Evolutionary conservation across 2,888 invertebrate species (phyloP), one percentile per base, ranked within the genome.

Genomic region (Bimastos eiseni): DNA sequence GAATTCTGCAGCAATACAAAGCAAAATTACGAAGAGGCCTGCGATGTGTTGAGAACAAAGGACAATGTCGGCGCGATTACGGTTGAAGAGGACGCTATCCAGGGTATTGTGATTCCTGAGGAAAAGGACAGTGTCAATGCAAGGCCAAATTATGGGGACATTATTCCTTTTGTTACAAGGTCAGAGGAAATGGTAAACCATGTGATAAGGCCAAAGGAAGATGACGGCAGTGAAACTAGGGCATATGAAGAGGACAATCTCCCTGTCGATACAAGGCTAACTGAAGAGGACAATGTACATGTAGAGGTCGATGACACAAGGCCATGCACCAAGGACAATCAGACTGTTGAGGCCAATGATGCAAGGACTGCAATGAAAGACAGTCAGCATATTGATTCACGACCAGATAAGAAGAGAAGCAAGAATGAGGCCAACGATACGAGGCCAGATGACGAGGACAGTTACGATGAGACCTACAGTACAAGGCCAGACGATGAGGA

Each of bases 221-320:
- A 70, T 8, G 70, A 70, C 13, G 70, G 8, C 11, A 70, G n/a
- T n/a, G n/a, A n/a, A 17, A 70, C 70, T n/a, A 70, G 3, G 17
- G 30, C n/a, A n/a, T 30, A n/a, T n/a, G 70, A 30, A n/a, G n/a
- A 70, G 70, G 70, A 70, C n/a, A 70, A 70, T 70, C 70, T 70
- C 70, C 11, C 70, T 70, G 70, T n/a, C n/a, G n/a, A n/a, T 70
- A 8, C 70, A n/a, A 30, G n/a, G n/a, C 70, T 70, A n/a, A 70
- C 13, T n/a, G 70, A 30, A n/a, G n/a, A 70, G 70, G 70, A 70
- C 70, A n/a, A n/a, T 70, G 1, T 13, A n/a, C 70, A n/a, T 70
- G n/a, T n/a, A 30, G 70, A 70, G n/a, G 70, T 70, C 70, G n/a
- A n/a, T 70, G 70, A 70, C n/a, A 70, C 70, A 70, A 70, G 70